Conservation (phyloP, 2,113 vertebrate genomes). For the Leptobrachium leishanense region DNA sequence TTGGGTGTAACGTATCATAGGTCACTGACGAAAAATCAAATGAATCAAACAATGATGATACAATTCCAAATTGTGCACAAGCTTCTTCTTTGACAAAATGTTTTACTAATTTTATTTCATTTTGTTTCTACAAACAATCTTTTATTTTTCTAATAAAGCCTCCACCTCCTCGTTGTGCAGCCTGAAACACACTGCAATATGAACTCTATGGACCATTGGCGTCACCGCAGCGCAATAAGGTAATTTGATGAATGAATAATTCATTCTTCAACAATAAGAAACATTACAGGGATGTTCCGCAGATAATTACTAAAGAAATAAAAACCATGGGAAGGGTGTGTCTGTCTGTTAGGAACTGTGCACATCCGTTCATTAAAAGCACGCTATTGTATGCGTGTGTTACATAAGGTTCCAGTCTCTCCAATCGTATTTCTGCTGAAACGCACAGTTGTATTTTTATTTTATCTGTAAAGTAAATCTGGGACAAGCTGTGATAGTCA, state of each 20-base stretch:
- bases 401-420: background rate
- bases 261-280: background rate
- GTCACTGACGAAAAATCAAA: too few species aligned
- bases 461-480: background rate
- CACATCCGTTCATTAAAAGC: background rate
- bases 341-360: background rate
- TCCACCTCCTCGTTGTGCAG: too few species aligned
- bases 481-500: background rate
- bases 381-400: background rate
- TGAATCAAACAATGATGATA: too few species aligned
- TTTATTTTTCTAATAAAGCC: too few species aligned
- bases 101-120: too few species aligned
- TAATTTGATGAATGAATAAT: background rate
- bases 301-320: background rate
- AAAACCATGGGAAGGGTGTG: background rate
- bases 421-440: background rate
- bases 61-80: too few species aligned
- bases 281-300: background rate
- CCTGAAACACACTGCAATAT: too few species aligned
- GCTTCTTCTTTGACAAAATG: too few species aligned
- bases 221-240: too few species aligned
- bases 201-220: too few species aligned
- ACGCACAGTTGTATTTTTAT: background rate
- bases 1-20: too few species aligned
- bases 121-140: too few species aligned